A percentile compares a stretch with the other conserved stretches of the same genome.
Evolutionary conservation across 1,140 invertebrate species (phyloP).

Genomic region (Drosophila varians): DNA sequence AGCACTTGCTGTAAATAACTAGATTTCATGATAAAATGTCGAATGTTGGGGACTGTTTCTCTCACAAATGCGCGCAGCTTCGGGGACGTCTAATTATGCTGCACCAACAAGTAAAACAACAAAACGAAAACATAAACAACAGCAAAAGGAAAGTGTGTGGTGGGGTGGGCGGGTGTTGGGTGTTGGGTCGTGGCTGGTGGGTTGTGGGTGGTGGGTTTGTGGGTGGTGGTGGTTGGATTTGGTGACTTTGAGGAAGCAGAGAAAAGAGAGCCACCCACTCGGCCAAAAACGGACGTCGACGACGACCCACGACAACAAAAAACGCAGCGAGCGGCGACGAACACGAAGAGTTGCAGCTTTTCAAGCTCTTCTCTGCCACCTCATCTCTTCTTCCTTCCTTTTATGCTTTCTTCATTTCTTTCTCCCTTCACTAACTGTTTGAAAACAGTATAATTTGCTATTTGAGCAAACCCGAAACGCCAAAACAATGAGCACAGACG

Average conservation of each 20-base stretch:
- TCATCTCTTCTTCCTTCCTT: slow-evolving; percentile 15
- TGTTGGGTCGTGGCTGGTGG: no score
- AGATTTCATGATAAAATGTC: slow-evolving; percentile 9
- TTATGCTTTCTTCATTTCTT: slow-evolving; percentile 10
- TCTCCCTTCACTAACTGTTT: slow-evolving; percentile 37
- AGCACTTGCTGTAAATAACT: slow-evolving; percentile 1
- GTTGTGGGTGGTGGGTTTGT: no score
- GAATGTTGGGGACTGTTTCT: not conserved
- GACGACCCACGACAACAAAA: slow-evolving; percentile 73
- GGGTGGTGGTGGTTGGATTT: no score
- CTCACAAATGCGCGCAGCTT: slow-evolving; percentile 27
- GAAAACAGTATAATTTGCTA: slow-evolving; percentile 53
- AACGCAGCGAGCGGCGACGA: slow-evolving; percentile 53
- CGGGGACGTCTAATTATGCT: slow-evolving; percentile 40
- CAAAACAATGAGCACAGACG: slow-evolving; percentile 53
- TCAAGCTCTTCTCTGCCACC: slow-evolving; percentile 12
- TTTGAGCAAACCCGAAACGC: slow-evolving; percentile 47
- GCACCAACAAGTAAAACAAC: slow-evolving; percentile 19
- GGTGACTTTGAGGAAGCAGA: not conserved
- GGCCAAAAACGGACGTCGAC: slow-evolving; percentile 29
- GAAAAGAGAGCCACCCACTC: slow-evolving; percentile 34
- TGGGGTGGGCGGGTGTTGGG: not conserved
- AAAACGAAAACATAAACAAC: slow-evolving; percentile 8
- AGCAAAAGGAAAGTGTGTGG: slow-evolving; percentile 12
- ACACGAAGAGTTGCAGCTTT: not conserved